phyloP scores from a whole-genome alignment of 2,797 vertebrate species.

The Pempheris klunzingeri region DNA sequence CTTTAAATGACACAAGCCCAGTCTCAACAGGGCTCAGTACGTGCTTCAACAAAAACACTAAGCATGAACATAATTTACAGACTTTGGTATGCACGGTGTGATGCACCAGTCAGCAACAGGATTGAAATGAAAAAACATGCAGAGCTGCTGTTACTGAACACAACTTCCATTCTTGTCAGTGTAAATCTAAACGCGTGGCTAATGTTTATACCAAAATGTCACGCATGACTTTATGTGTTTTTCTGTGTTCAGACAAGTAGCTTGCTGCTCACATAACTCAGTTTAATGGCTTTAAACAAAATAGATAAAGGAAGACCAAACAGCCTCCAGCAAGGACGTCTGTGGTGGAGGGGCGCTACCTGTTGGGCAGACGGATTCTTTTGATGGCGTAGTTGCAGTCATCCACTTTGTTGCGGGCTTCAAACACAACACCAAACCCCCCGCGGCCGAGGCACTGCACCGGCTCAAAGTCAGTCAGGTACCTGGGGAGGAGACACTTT shows the following conservation, averaged over 20 bases:
- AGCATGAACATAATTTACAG: constrained; percentile 8
- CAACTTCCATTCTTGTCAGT: constrained; percentile 34
- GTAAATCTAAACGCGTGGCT: constrained; percentile 16
- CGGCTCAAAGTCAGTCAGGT: constrained; percentile 97
- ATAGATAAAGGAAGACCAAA: constrained; percentile 30
- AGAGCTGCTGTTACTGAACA: constrained; percentile 12
- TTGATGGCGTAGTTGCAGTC: constrained; percentile 99
- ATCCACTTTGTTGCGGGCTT: constrained; percentile 98
- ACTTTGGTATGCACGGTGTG: neutral
- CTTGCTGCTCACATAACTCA: constrained; percentile 33
- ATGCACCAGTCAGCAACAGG: neutral
- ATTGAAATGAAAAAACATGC: constrained; percentile 24
- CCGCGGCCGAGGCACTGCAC: constrained; percentile 97
- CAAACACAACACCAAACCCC: constrained; percentile 98
- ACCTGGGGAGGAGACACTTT: constrained; percentile 81
- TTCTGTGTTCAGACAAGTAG: constrained; percentile 20
- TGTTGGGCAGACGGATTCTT: constrained; percentile 97
- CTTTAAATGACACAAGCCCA: too few relatives aligned
- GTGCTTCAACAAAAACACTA: neutral
- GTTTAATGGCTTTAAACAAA: constrained; percentile 27
- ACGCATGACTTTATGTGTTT: neutral
- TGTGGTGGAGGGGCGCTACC: constrained; percentile 79
- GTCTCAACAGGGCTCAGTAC: constrained; percentile 17
- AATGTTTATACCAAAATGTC: constrained; percentile 31
- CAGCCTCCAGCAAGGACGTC: constrained; percentile 32